Conservation (phyloP, 2,113 vertebrate species). For the Tamias sibiricus region DNA sequence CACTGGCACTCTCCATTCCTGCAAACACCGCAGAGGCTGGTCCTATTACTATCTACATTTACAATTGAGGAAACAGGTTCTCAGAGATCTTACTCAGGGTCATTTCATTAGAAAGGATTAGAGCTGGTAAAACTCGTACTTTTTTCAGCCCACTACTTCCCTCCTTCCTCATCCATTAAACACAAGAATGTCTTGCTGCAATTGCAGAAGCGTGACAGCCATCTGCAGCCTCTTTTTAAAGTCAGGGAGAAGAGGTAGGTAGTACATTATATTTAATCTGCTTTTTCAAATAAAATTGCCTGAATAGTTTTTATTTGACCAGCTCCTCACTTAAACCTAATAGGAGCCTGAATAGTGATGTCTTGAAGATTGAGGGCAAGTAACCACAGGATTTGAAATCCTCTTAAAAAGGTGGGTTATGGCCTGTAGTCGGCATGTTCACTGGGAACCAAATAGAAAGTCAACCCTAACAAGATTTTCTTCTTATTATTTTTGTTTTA, state of each 20-base stretch:
- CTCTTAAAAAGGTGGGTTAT: not conserved
- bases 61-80: not conserved
- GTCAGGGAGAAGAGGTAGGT: not conserved
- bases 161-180: not conserved
- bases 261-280: not conserved
- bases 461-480: not conserved
- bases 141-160: not conserved
- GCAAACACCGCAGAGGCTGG: not conserved
- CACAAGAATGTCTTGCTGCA: not conserved
- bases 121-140: not conserved
- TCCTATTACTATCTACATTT: not conserved
- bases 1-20: no score
- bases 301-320: constrained; percentile 35
- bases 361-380: constrained; percentile 35
- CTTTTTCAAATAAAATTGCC: constrained; percentile 51
- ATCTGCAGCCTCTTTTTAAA: not conserved
- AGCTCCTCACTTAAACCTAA: constrained; percentile 1
- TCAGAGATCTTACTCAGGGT: not conserved
- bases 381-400: constrained; percentile 45
- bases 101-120: not conserved
- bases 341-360: not conserved
- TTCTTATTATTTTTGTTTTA: constrained; percentile 17
- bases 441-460: constrained; percentile 9
- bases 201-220: not conserved
- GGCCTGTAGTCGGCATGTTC: not conserved